Evolutionary conservation across 2,797 vertebrate species (phyloP).

Genomic region (Coluber constrictor): DNA sequence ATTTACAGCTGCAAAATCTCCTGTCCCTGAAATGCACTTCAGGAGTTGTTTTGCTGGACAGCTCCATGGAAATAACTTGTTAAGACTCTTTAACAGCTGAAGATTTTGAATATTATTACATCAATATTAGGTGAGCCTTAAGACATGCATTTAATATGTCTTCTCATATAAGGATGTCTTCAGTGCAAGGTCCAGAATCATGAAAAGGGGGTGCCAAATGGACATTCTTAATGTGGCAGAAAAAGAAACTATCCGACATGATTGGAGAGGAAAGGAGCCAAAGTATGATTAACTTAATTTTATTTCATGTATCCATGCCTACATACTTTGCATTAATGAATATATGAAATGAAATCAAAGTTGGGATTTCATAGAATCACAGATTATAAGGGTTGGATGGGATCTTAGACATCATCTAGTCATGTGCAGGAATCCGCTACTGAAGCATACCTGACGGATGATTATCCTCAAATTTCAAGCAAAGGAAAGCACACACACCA

Average conservation of each 20-base stretch:
- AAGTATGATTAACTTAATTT: neutral
- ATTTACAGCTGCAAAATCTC: too few relatives aligned
- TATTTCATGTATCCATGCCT: neutral
- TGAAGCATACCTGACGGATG: neutral
- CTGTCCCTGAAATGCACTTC: neutral
- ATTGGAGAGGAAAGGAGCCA: neutral
- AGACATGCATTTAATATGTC: neutral
- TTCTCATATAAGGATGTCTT: neutral
- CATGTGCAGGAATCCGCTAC: neutral
- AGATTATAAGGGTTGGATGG: neutral
- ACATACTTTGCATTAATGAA: neutral
- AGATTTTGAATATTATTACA: neutral
- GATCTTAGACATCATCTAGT: neutral
- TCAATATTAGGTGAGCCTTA: neutral
- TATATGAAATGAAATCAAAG: neutral
- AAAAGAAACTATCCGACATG: neutral
- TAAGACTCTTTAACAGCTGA: neutral
- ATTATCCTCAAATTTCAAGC: neutral
- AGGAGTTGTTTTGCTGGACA: conserved; percentile 27
- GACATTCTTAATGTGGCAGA: neutral
- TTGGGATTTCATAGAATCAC: neutral
- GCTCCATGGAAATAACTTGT: neutral
- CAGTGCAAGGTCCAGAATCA: neutral
- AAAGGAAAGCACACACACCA: neutral
- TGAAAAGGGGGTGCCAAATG: neutral